These are phyloP conservation scores for Staurois parvus DNA, from an alignment of 2,797 vertebrate genomes.

Conservation along the genomic window DNA sequence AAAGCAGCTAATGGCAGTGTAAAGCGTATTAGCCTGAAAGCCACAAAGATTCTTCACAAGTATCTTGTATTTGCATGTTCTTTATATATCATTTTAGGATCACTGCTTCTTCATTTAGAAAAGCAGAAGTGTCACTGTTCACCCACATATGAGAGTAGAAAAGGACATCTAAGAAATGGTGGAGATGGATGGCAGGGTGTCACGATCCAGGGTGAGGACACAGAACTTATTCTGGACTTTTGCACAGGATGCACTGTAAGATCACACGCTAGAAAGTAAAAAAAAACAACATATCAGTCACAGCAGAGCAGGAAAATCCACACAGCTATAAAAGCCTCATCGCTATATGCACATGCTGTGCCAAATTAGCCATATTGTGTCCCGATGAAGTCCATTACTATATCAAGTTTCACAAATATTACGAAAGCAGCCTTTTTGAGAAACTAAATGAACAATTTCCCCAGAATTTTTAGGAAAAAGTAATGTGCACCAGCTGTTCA, in stretches of 20 bases:
- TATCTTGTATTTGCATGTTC: too few species aligned
- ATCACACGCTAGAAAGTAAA: slow-evolving; percentile 76
- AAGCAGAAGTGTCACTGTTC: background rate
- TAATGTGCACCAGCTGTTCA: background rate
- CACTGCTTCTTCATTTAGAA: too few species aligned
- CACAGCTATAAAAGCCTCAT: background rate
- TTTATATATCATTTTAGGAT: too few species aligned
- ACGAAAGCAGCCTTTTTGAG: too few species aligned
- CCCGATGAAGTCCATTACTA: background rate
- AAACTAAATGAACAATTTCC: background rate
- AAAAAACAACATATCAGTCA: background rate
- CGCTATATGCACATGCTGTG: background rate
- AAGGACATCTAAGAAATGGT: slow-evolving; percentile 92
- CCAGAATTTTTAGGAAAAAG: background rate
- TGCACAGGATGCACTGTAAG: slow-evolving; percentile 90
- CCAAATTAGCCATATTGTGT: background rate
- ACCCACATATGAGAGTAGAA: slow-evolving; percentile 91
- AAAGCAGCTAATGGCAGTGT: too few species aligned
- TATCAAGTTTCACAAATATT: background rate
- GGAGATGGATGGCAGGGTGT: slow-evolving; percentile 91
- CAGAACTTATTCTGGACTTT: slow-evolving; percentile 95
- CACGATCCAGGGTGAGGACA: slow-evolving; percentile 91
- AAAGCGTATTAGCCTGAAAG: too few species aligned
- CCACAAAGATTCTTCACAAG: too few species aligned
- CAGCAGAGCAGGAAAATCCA: background rate